Evolutionary conservation across 2,888 invertebrate species (phyloP).

Genomic region (Stramonita haemastoma): DNA sequence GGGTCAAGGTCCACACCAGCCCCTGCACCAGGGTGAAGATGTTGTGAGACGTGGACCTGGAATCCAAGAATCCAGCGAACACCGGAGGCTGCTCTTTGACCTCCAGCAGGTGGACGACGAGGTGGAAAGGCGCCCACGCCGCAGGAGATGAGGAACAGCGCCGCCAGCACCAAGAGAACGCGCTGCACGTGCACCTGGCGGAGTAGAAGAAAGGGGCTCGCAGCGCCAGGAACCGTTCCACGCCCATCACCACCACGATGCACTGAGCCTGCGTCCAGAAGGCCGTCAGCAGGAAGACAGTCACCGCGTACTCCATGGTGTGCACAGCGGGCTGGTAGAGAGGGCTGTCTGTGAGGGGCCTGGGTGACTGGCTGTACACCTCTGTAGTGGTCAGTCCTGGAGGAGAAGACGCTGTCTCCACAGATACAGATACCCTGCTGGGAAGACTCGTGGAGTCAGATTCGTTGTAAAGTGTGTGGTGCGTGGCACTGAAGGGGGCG

Average conservation of each 20-base stretch:
- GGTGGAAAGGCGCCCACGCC: slow-evolving; percentile 39
- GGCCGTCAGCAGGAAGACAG: slow-evolving; percentile 40
- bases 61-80: slow-evolving; percentile 31
- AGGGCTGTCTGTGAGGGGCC: not conserved
- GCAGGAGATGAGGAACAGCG: slow-evolving; percentile 43
- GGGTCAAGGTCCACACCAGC: slow-evolving; percentile 41
- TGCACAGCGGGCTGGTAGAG: not conserved
- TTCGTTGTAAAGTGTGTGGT: not conserved
- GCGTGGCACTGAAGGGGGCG: not conserved
- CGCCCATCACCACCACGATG: slow-evolving; percentile 53
- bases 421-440: not conserved
- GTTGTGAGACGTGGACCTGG: slow-evolving; percentile 21
- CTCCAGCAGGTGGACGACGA: slow-evolving; percentile 41
- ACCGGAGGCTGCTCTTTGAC: not conserved
- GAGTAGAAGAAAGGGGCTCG: slow-evolving; percentile 54
- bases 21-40: slow-evolving; percentile 46
- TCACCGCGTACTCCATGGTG: slow-evolving; percentile 39
- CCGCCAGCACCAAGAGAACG: slow-evolving; percentile 38
- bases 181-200: slow-evolving; percentile 44
- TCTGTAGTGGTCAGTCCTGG: not conserved
- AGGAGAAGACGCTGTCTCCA: not conserved
- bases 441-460: not conserved
- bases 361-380: not conserved
- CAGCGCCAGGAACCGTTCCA: slow-evolving; percentile 53
- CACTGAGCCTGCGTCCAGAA: slow-evolving; percentile 50